phyloP scores from a whole-genome alignment of 2,113 vertebrate species.

The Puntigrus tetrazona region DNA sequence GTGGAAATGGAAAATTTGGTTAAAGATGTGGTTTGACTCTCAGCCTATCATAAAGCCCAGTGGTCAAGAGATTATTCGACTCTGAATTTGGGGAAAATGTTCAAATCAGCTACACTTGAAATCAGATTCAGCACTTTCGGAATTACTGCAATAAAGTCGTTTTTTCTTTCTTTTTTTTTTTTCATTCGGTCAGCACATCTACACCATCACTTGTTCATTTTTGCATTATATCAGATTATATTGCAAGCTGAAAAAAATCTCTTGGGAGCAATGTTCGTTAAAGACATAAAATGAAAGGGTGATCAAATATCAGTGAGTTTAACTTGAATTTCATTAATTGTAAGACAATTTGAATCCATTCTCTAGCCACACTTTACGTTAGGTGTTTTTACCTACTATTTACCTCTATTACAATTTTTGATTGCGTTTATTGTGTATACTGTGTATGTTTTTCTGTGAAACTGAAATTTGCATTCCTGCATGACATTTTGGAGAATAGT shows the following conservation, averaged over 20 bases:
- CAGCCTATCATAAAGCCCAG: slow-evolving; percentile 28
- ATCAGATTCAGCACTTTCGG: neutral
- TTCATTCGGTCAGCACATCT: neutral
- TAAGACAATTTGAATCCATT: neutral
- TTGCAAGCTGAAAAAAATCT: neutral
- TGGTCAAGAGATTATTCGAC: slow-evolving; percentile 25
- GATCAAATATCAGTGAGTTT: too few relatives aligned
- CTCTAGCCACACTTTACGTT: neutral
- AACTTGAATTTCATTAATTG: neutral
- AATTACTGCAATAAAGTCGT: neutral
- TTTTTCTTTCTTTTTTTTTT: neutral
- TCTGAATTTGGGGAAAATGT: slow-evolving; percentile 14
- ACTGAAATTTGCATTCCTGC: neutral
- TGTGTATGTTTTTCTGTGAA: neutral
- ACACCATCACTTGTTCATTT: neutral
- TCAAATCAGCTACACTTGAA: neutral
- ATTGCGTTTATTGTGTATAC: neutral
- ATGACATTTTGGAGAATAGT: neutral
- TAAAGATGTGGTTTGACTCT: slow-evolving; percentile 19
- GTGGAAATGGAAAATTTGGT: slow-evolving; percentile 21
- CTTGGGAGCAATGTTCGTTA: neutral
- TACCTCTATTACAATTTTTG: neutral
- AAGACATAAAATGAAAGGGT: neutral
- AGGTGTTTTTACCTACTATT: neutral
- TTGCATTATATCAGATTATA: neutral